Base-by-base conservation (phyloP, 1,140 invertebrate genomes). In the Orchestia grillus region DNA sequence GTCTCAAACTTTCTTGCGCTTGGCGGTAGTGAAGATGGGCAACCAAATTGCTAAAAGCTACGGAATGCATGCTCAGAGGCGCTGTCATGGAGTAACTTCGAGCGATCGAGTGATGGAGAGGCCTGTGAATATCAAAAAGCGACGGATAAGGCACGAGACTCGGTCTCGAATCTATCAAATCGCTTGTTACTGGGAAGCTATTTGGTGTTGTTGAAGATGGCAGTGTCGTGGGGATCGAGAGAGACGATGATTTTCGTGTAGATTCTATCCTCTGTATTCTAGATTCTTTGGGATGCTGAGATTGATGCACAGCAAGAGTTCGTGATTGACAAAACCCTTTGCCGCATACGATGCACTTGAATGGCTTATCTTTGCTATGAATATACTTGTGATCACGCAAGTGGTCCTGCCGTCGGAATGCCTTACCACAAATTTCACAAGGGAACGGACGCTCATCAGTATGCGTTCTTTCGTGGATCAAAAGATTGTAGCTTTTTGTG, bases 381-480 rank as follows among this genome's bases (percentile, higher is more conserved):
- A 99, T 99, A 97, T 99, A 99, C 98, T 96, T 96, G 57, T 96
- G 96, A 87, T 96, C 96, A 0, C 96, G 96, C 40, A 96, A 96
- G 77, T 96, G 96, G 44, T 96, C 96, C 92, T 96, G 96, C 16
- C 96, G 42, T 23, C 96, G 45, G 77, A 96, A 96, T 97, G 99
- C 99, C 98, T 99, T 99, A 97, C 99, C 99, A 97, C 99, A 99
- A 96, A 99, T 99, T 97, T 99, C 99, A 98, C 99, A 99, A n/a
- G 99, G 99, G 97, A 99, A 99, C 0, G 99, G 99, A 95, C 99
- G 97, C 97, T 99, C 99, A 97, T 99, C 99, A 0, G 99, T 99
- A 97, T 99, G 99, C 3, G 99, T 99, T 97, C 99, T 98, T 97
- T 99, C 99, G 97, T 99, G 99, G 97, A 99, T 99, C 95, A 99